Base-by-base conservation (phyloP, 2,888 invertebrate genomes). In the Agonopterix arenella region DNA sequence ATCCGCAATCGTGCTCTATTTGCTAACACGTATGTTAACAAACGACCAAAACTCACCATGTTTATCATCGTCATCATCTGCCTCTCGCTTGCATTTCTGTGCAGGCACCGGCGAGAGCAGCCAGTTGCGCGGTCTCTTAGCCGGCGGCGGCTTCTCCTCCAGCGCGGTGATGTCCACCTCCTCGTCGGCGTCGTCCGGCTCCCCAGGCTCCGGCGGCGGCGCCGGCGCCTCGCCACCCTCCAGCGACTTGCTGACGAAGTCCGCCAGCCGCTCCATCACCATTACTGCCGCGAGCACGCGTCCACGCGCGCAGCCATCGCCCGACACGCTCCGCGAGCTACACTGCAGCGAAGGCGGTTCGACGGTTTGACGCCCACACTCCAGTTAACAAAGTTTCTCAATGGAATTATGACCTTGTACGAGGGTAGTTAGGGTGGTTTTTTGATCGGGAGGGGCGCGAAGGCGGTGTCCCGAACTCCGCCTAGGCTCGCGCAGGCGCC, bases 191-290 rank as follows among this genome's bases (percentile, higher is more conserved):
- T 80, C 82, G 45, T 81, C 84, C 5, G 65, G 59, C 73, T 90
- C 73, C 69, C 90, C 75, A 52, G 86, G 90, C 82, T 73, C 86
- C 47, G 85, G 83, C 56, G 85, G 86, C 53, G 88, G 83, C 64
- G 84, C 83, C 49, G 88, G 88, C 52, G 81, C 80, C 63, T 85
- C 86, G 79, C 90, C 74, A 61, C 91, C 92, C 75, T 94, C 94
- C 83, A 96, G 94, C 56, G 96, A 95, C 88, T 96, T 96, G 70
- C 95, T 95, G 75, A 96, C 96, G 90, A 96, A 96, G 90, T 96
- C 95, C 73, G 96, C 95, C 82, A 96, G 92, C 90, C 96, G 95
- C 90, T 96, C 96, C 96, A 96, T 96, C 82, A 88, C 84, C 89
- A 89, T 88, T 80, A 88, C 85, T 86, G 85, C 75, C 76, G 76